A percentile compares a stretch with the other conserved stretches of the same genome.
Conservation (phyloP, 2,113 vertebrate species). For the Podocnemis expansa region DNA sequence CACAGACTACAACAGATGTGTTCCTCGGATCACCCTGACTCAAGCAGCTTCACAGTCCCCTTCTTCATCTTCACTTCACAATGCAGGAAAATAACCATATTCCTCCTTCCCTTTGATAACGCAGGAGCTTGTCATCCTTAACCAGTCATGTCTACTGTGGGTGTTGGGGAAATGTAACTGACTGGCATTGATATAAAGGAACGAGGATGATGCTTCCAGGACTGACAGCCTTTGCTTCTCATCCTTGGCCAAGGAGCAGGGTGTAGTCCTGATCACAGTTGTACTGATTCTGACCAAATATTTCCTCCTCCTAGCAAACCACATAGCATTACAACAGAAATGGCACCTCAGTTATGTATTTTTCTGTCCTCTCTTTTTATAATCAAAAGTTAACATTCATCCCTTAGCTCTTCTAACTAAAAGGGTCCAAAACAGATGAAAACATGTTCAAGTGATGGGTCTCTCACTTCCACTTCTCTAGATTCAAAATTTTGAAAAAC, state of each 20-base stretch:
- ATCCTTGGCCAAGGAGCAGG: neutral
- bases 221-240: neutral
- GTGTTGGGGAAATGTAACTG: neutral
- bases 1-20: neutral
- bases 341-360: neutral
- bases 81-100: neutral
- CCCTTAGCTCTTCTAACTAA: neutral
- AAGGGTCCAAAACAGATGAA: neutral
- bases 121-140: neutral
- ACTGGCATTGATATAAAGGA: neutral
- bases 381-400: neutral
- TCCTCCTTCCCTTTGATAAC: neutral
- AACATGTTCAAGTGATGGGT: neutral
- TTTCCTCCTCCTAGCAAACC: neutral
- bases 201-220: neutral
- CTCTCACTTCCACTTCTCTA: neutral
- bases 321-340: neutral
- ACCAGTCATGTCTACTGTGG: neutral
- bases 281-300: neutral
- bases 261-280: neutral
- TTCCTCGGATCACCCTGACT: neutral
- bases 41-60: neutral
- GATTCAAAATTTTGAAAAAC: neutral
- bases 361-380: neutral
- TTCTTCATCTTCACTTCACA: neutral